Conservation (phyloP, 2,797 vertebrate genomes). For the Thaleichthys pacificus region DNA sequence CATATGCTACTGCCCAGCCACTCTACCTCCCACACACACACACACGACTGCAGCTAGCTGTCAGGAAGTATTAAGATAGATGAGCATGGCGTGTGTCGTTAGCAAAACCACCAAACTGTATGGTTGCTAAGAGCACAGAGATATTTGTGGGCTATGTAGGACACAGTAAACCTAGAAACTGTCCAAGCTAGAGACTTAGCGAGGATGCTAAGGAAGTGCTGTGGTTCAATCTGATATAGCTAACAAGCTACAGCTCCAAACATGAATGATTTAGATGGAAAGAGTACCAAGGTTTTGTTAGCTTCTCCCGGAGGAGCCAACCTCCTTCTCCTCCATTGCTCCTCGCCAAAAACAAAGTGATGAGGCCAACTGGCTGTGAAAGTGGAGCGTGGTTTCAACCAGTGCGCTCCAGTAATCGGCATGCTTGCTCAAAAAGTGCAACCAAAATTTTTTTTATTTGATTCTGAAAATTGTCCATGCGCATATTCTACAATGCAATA, state of each 20-base stretch:
- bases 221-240: conserved; percentile 4
- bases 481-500: neutral
- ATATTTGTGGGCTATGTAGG: neutral
- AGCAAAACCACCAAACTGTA: conserved; percentile 25
- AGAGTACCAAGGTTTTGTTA: conserved; percentile 54
- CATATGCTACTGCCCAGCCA: conserved; percentile 31
- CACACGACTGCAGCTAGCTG: conserved; percentile 51
- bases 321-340: conserved; percentile 44
- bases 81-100: neutral
- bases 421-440: neutral
- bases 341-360: conserved; percentile 39
- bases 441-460: neutral
- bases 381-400: conserved; percentile 34
- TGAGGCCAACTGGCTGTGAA: conserved; percentile 47
- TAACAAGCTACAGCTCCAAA: conserved; percentile 17
- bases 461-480: neutral
- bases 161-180: too few species aligned
- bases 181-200: neutral
- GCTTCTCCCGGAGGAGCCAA: conserved; percentile 45
- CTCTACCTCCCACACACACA: conserved; percentile 33
- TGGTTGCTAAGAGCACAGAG: conserved; percentile 38
- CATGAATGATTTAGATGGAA: conserved; percentile 65
- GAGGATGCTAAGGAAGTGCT: neutral
- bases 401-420: neutral
- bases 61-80: conserved; percentile 45